Evolutionary conservation across 2,113 vertebrate species (phyloP).

Genomic region (Anguilla japonica): DNA sequence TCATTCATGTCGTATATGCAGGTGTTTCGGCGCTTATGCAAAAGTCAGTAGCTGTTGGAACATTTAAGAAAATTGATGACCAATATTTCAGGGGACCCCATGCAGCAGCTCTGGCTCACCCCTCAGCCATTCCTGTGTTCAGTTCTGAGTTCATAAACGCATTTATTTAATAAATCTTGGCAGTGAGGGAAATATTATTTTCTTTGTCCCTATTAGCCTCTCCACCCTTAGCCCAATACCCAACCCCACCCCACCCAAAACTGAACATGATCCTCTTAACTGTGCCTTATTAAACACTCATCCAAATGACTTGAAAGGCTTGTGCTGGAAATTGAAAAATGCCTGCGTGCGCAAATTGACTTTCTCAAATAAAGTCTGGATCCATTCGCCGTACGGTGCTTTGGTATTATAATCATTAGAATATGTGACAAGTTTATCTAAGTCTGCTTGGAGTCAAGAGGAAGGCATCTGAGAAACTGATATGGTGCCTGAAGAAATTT

Average conservation of each 20-base stretch:
- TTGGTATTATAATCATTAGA: constrained; percentile 71
- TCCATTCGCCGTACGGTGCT: constrained; percentile 61
- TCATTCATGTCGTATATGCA: background rate
- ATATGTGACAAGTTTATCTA: constrained; percentile 78
- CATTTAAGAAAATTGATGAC: no score
- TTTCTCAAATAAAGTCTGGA: constrained; percentile 67
- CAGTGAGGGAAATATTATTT: constrained; percentile 70
- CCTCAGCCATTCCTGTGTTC: constrained; percentile 61
- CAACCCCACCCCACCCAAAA: constrained; percentile 53
- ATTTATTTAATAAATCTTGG: constrained; percentile 58
- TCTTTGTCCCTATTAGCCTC: constrained; percentile 18
- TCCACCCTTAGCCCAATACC: constrained; percentile 16
- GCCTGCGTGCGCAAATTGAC: constrained; percentile 57
- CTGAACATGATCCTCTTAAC: constrained; percentile 79
- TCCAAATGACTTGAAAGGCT: constrained; percentile 77
- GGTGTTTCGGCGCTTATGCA: no score
- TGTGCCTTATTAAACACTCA: constrained; percentile 78
- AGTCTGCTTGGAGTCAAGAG: constrained; percentile 63
- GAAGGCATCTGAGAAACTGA: constrained; percentile 63
- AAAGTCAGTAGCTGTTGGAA: no score
- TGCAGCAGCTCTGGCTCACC: background rate
- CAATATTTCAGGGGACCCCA: no score
- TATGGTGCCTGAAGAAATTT: constrained; percentile 50
- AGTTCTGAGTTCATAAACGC: constrained; percentile 68
- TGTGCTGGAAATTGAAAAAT: constrained; percentile 42